Percentiles rank a stretch among this genome's conserved stretches.
These are phyloP conservation scores for Tetragnatha versicolor DNA, from an alignment of 1,140 invertebrate genomes.

Conservation along the genomic window DNA sequence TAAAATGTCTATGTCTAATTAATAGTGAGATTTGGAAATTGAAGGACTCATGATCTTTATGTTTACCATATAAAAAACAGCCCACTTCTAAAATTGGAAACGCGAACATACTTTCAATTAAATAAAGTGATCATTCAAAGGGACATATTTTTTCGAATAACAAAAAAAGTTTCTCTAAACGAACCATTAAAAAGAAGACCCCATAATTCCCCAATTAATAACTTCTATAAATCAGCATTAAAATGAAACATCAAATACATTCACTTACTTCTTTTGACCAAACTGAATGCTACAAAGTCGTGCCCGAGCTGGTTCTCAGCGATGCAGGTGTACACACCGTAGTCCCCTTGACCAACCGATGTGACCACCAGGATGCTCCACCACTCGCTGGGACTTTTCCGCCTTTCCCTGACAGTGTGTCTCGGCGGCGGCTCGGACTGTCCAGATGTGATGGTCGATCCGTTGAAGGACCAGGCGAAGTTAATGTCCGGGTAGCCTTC, in stretches of 20 bases:
- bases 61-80: too few species aligned
- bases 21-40: too few species aligned
- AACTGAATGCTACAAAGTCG: slow-evolving; percentile 62
- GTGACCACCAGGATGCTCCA: slow-evolving; percentile 65
- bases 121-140: too few species aligned
- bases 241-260: background rate
- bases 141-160: too few species aligned
- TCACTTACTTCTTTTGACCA: slow-evolving; percentile 54
- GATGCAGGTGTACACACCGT: slow-evolving; percentile 86
- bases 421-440: slow-evolving; percentile 11
- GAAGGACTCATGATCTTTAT: too few species aligned
- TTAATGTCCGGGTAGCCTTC: slow-evolving; percentile 81
- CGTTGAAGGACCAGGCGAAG: slow-evolving; percentile 55
- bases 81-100: too few species aligned
- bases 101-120: too few species aligned
- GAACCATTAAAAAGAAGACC: too few species aligned
- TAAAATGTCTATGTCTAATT: too few species aligned
- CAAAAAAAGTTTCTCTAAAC: too few species aligned
- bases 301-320: slow-evolving; percentile 86
- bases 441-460: slow-evolving; percentile 15
- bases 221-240: too few species aligned
- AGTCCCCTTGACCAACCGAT: slow-evolving; percentile 81
- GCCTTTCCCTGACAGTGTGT: slow-evolving; percentile 7
- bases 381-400: slow-evolving; percentile 6
- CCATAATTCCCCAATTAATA: too few species aligned